These are phyloP conservation scores for Antechinus flavipes DNA, from an alignment of 2,113 vertebrate genomes.

Conservation along the genomic window DNA sequence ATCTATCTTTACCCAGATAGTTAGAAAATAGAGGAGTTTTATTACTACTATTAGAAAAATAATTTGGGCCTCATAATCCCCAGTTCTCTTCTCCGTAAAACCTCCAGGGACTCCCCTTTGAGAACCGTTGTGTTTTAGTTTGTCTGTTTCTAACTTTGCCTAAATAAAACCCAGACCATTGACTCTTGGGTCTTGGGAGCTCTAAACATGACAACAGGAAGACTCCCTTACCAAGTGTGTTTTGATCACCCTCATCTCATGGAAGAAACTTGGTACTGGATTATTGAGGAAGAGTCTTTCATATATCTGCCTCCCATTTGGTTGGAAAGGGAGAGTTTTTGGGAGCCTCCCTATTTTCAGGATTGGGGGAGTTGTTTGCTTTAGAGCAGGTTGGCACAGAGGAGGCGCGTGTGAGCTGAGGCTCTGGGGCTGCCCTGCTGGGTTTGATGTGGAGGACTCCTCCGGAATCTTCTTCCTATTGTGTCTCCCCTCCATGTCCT, in stretches of 20 bases:
- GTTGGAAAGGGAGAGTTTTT: background rate
- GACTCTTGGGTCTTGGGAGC: background rate
- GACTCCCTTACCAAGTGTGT: background rate
- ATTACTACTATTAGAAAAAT: background rate
- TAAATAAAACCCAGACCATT: background rate
- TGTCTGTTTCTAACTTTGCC: background rate
- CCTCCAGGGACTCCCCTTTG: background rate
- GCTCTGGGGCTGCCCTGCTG: background rate
- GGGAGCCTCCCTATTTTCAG: background rate
- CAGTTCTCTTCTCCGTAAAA: background rate
- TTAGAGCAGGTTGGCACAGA: background rate
- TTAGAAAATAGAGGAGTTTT: background rate
- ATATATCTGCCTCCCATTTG: background rate
- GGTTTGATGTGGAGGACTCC: background rate
- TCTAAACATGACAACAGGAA: constrained; percentile 37
- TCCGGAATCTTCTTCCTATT: background rate
- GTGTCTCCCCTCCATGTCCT: background rate
- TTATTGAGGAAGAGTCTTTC: too few relatives aligned
- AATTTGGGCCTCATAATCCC: background rate
- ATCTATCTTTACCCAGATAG: background rate
- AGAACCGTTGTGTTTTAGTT: background rate
- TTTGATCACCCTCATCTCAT: background rate
- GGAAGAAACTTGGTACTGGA: background rate
- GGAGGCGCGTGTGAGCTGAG: background rate
- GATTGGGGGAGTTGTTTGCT: background rate